Base-by-base conservation (phyloP, 1,140 invertebrate species). In the Orchestia grillus region DNA sequence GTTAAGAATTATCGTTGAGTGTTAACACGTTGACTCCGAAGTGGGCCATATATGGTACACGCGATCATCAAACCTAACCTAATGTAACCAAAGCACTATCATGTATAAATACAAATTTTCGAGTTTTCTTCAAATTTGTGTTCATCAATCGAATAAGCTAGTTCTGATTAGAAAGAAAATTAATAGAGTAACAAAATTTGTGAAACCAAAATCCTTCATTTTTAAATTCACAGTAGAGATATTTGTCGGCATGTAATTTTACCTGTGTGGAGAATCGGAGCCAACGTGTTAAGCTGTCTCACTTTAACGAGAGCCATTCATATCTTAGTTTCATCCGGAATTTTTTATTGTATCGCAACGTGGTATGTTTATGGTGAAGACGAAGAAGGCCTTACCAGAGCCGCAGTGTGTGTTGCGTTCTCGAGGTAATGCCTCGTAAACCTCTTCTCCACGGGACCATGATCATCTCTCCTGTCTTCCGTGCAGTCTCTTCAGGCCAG, bases 401-500 rank as follows among this genome's bases (percentile, higher is more conserved):
- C 62, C 28, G 62, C 62, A 28, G 62, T 77, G 62, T 77, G 62
- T 28, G 62, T 77, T 36, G 62, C 62, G 28, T 36, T 77, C 15
- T 15, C 11, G 15, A 4, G 3, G 41, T 90, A 90, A 90, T 90
- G 88, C 88, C 41, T 44, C 88, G 15, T 90, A 90, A 90, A 90
- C 88, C 88, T 41, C 43, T 90, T 90, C 88, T 90, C 88, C 88
- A 90, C 88, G 88, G 88, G 15, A 28, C 41, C 88, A 77, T 90
- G 88, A 90, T 90, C 88, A 90, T 90, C 88, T 90, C 41, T 44
- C 28, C 62, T 15, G 62, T 77, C 62, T 77, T 36, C 62, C 62
- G 36, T 90, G n/a, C 88, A 90, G 41, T 90, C 88, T 90, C 88
- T 42, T 41, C 88, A 42, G 88, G 41, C 23, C 88, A 90, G 41